A percentile compares a stretch with the other conserved stretches of the same genome.
phyloP scores from a whole-genome alignment of 2,888 invertebrate species.

The Myopa tessellatipennis region DNA sequence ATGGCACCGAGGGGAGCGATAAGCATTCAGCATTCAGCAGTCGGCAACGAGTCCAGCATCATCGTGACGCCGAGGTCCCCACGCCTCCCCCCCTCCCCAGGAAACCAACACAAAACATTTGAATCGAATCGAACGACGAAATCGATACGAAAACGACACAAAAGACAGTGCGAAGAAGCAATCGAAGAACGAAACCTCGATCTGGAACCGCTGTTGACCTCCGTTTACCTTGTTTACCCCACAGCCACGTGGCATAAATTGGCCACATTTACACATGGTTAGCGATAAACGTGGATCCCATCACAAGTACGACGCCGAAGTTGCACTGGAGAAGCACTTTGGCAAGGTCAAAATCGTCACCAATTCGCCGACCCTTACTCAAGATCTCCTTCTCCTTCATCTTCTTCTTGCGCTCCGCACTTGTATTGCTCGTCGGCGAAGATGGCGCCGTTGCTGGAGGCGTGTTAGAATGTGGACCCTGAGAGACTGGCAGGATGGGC shows the following conservation, averaged over 20 bases:
- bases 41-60: no score
- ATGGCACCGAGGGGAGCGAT: constrained; percentile 60
- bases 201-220: no score
- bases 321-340: not conserved
- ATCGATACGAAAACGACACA: not conserved
- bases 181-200: not conserved
- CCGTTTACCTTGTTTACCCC: not conserved
- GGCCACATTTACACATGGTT: not conserved
- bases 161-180: no score
- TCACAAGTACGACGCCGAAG: not conserved
- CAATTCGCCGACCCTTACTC: not conserved
- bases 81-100: not conserved
- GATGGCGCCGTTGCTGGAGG: constrained; percentile 20
- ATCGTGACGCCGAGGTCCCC: not conserved
- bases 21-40: constrained; percentile 44
- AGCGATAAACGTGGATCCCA: not conserved
- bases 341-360: constrained; percentile 24
- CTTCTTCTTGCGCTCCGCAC: not conserved
- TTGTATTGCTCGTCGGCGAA: not conserved
- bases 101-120: not conserved
- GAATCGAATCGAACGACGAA: no score
- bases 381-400: not conserved
- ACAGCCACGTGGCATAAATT: not conserved
- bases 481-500: not conserved
- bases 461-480: not conserved